Base-by-base conservation (phyloP, 2,113 vertebrate genomes). In the Aix galericulata region DNA sequence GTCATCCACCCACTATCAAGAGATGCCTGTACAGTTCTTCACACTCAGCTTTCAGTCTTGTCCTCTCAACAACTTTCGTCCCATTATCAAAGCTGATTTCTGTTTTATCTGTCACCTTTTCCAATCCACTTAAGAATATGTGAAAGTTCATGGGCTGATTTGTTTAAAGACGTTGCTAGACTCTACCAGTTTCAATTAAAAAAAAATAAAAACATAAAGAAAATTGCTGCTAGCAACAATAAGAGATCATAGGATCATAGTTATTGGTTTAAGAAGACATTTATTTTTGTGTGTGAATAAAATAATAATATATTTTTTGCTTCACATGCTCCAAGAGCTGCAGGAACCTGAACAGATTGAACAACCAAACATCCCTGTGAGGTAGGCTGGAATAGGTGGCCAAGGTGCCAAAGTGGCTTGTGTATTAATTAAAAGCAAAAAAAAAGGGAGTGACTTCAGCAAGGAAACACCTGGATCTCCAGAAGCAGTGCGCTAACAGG, bases 391-490 rank as follows among this genome's bases (percentile, higher is more conserved):
- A 84, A 96, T 1, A 92, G 38, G 83, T 22, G 38, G 77, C 91
- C 62, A 86, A 81, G 42, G 48, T 91, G 66, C 34, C 86, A 50
- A 89, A 84, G 92, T 68, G 86, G 86, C 80, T 95, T 38, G 80
- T 58, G 86, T 75, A 40, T 75, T 75, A 38, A 53, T 38, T 72
- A 34, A 53, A 93, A 96, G 95, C 77, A 58, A 84, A 85, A 82
- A 82, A 82, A 82, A 83, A 93, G 77, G 94, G 94, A 97, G 95
- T 96, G 96, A 94, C 81, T 92, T 93, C 66, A 93, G 94, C 3
- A 0, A 92, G 74, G 93, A 56, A 94, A 83, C 84, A 58, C 80
- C 77, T 23, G 52, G 77, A 93, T 95, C 86, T 97, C 81, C 86
- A 79, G 62, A 89, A 95, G 95, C 73, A 0, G 73, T 84, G 94